Conservation (phyloP, 2,888 invertebrate genomes). For the Erannis defoliaria region DNA sequence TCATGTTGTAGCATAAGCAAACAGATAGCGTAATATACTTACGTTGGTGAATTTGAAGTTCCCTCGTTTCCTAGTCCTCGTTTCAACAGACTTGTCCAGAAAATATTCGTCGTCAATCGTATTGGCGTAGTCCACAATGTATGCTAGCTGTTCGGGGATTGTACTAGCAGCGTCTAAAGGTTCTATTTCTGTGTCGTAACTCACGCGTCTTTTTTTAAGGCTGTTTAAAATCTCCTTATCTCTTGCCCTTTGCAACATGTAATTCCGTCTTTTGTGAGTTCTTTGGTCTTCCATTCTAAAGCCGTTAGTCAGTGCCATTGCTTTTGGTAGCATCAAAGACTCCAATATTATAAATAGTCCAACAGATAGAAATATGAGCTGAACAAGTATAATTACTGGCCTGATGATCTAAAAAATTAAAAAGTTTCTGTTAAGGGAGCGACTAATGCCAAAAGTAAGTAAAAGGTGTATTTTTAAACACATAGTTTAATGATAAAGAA, state of each 20-base stretch:
- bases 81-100: slow-evolving; percentile 77
- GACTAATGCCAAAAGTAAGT: too few relatives aligned
- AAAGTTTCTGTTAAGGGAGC: too few relatives aligned
- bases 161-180: slow-evolving; percentile 55
- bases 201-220: slow-evolving; percentile 55
- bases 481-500: too few relatives aligned
- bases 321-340: slow-evolving; percentile 58
- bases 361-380: slow-evolving; percentile 61
- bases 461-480: too few relatives aligned
- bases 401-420: slow-evolving; percentile 63
- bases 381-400: slow-evolving; percentile 54
- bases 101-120: slow-evolving; percentile 78
- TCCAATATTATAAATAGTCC: slow-evolving; percentile 63
- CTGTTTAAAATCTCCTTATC: slow-evolving; percentile 60
- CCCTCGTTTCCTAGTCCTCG: slow-evolving; percentile 74
- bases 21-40: too few relatives aligned
- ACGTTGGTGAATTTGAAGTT: slow-evolving; percentile 63
- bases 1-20: too few relatives aligned
- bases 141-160: slow-evolving; percentile 66
- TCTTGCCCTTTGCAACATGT: slow-evolving; percentile 61
- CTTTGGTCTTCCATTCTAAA: slow-evolving; percentile 69
- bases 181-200: slow-evolving; percentile 52
- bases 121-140: slow-evolving; percentile 76
- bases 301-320: slow-evolving; percentile 62
- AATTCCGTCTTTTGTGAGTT: slow-evolving; percentile 69